Evolutionary conservation across 2,113 vertebrate genomes (phyloP).

Genomic region (Turdus rufiventris): DNA sequence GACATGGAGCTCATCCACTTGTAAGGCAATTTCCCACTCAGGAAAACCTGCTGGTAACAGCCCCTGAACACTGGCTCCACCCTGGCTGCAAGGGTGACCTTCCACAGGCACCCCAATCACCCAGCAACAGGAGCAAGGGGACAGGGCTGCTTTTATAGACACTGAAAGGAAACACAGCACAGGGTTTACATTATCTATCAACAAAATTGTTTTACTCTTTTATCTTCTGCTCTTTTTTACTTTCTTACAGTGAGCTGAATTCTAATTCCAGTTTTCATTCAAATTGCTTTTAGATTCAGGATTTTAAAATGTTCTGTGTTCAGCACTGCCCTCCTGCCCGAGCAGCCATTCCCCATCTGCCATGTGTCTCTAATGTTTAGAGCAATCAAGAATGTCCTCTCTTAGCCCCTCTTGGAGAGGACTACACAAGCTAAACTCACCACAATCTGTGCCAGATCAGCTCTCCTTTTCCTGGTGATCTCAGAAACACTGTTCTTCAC

Average conservation of each 20-base stretch:
- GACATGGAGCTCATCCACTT: fast-evolving
- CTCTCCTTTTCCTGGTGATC: not conserved
- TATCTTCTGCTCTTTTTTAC: not conserved
- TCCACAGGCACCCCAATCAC: not conserved
- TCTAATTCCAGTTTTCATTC: not conserved
- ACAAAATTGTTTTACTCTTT: not conserved
- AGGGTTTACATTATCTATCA: not conserved
- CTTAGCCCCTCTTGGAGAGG: not conserved
- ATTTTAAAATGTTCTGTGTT: not conserved
- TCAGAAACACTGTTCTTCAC: not conserved
- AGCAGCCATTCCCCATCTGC: not conserved
- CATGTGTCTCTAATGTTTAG: not conserved
- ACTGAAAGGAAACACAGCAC: not conserved
- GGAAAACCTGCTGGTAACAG: not conserved
- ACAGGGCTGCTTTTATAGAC: not conserved
- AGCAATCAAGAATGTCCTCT: not conserved
- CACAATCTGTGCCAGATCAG: not conserved
- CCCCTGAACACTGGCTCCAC: not conserved
- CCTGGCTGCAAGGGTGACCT: not conserved
- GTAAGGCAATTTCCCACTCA: not conserved
- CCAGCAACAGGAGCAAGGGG: not conserved
- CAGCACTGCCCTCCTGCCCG: not conserved
- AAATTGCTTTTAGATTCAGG: not conserved
- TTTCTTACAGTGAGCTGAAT: not conserved
- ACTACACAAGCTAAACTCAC: not conserved